Evolutionary conservation across 2,888 invertebrate species (phyloP).

Genomic region (Strigamia transsilvanica): DNA sequence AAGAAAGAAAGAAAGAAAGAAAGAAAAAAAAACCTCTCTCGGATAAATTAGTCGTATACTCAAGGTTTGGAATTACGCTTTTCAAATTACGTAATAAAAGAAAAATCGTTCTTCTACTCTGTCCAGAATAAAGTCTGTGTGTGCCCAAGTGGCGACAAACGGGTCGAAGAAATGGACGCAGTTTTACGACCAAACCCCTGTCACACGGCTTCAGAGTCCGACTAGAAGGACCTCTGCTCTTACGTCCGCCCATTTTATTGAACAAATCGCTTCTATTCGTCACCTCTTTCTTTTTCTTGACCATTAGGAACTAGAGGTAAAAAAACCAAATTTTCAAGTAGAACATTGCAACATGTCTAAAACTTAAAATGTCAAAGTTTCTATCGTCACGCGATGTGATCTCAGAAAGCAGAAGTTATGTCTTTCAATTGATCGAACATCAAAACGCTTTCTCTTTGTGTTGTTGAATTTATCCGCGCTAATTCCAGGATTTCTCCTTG

Average conservation of each 20-base stretch:
- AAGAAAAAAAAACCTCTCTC: background rate
- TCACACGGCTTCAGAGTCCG: constrained; percentile 31
- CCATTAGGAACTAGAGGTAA: background rate
- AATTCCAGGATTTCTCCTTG: constrained; percentile 32
- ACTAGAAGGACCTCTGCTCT: constrained; percentile 24
- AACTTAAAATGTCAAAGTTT: constrained; percentile 16
- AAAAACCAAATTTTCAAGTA: constrained; percentile 23
- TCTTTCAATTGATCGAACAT: background rate
- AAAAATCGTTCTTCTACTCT: background rate
- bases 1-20: background rate
- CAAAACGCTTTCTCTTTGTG: background rate
- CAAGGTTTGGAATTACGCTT: background rate
- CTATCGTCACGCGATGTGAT: background rate
- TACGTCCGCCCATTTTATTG: constrained; percentile 39
- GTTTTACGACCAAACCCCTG: constrained; percentile 39
- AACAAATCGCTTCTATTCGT: constrained; percentile 42
- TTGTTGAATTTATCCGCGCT: background rate
- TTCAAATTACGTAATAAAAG: constrained; percentile 14
- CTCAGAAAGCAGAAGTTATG: background rate
- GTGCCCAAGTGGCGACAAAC: constrained; percentile 1
- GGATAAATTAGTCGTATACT: background rate
- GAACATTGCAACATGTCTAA: background rate
- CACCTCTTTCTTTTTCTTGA: constrained; percentile 46
- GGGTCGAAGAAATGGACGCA: constrained; percentile 36
- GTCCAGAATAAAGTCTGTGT: background rate